Evolutionary conservation across 2,797 vertebrate genomes (phyloP).

Genomic region (Champsocephalus esox): DNA sequence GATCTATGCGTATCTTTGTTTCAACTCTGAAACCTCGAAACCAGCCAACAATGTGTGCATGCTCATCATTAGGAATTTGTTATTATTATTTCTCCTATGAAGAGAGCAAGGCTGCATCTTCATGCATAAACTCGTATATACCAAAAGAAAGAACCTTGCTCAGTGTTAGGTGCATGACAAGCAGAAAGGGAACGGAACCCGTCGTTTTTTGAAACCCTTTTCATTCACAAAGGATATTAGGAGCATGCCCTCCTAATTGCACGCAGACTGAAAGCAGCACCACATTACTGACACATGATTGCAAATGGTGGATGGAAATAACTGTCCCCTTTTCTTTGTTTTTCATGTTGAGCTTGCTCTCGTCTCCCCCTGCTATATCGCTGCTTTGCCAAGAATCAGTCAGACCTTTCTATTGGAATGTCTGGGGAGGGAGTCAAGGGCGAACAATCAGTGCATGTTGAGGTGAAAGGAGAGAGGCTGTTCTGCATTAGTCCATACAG

Average conservation of each 20-base stretch:
- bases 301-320: conserved; percentile 67
- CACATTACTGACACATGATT: conserved; percentile 71
- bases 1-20: conserved; percentile 55
- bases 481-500: conserved; percentile 29
- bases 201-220: conserved; percentile 57
- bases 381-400: conserved; percentile 50
- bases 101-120: conserved; percentile 1
- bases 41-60: neutral
- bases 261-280: conserved; percentile 62
- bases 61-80: neutral
- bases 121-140: conserved; percentile 4
- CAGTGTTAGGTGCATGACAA: conserved; percentile 29
- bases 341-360: conserved; percentile 49
- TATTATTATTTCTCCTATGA: conserved; percentile 20
- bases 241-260: conserved; percentile 68
- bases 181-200: conserved; percentile 14
- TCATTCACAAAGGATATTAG: conserved; percentile 56
- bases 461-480: conserved; percentile 31
- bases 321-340: conserved; percentile 65
- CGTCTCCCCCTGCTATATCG: conserved; percentile 30
- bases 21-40: neutral
- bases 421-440: conserved; percentile 41
- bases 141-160: conserved; percentile 35
- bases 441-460: conserved; percentile 35
- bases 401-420: conserved; percentile 61